A percentile compares a stretch with the other conserved stretches of the same genome.
phyloP scores from a whole-genome alignment of 2,888 invertebrate genomes.

The Cryptops parisi region DNA sequence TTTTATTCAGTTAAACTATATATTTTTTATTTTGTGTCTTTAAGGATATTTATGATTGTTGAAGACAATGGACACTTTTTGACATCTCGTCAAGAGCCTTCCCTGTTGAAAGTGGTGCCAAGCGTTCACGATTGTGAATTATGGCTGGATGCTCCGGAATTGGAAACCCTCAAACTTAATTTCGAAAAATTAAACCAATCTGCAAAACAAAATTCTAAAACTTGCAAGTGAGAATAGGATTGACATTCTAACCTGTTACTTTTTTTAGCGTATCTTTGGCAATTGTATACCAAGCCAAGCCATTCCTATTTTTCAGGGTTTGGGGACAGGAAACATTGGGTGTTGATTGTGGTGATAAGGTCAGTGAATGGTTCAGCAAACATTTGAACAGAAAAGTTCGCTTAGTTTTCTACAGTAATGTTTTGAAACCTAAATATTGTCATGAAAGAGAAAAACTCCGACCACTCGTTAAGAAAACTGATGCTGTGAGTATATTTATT shows the following conservation, averaged over 20 bases:
- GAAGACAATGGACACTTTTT: constrained; percentile 10
- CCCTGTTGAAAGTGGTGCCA: constrained; percentile 12
- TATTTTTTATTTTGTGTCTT: no score
- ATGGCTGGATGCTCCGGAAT: constrained; percentile 14
- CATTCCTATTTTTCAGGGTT: neutral
- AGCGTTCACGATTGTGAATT: constrained; percentile 12
- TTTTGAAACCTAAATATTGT: constrained; percentile 3
- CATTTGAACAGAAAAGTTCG: constrained; percentile 1
- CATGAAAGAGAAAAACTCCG: neutral
- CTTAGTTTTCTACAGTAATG: neutral
- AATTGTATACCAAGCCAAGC: no score
- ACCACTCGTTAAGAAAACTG: neutral
- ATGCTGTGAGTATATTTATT: neutral
- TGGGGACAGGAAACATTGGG: neutral
- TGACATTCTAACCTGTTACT: no score
- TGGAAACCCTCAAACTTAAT: constrained; percentile 11
- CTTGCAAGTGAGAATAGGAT: no score
- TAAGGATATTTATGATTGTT: constrained; percentile 15
- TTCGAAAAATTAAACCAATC: neutral
- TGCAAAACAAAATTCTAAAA: neutral
- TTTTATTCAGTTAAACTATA: no score
- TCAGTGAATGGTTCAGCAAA: neutral
- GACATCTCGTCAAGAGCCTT: constrained; percentile 14
- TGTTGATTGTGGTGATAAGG: neutral
- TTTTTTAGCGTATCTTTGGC: no score